Base-by-base conservation (phyloP, 2,797 vertebrate species). In the Liparis tanakae region DNA sequence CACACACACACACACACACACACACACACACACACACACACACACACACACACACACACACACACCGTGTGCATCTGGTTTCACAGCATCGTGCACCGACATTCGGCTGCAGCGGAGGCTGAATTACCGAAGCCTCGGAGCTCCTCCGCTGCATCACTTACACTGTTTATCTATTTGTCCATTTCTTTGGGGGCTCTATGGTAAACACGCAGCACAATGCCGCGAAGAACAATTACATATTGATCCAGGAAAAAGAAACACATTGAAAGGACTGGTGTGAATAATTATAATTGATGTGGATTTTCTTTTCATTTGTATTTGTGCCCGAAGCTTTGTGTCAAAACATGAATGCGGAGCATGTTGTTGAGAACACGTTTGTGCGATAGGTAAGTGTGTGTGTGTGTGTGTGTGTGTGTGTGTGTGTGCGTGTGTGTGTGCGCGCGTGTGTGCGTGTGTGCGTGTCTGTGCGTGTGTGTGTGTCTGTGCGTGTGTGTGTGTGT, bases 181-280 rank as follows among this genome's bases (percentile, higher is more conserved):
- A 81, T 81, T 88, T 91, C 82, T 87, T 80, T 46, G 46, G 76
- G 74, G 66, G 63, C 8, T 89, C 82, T 60, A 68, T 56, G 76
- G 64, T 18, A 36, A 53, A 80, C 58, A 66, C 74, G 36, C 70
- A 43, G 33, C 73, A 43, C 71, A 60, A 57, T 30, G 70, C 67
- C 59, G 56, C 12, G 66, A 80, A 84, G 80, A 10, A 34, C 54
- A 39, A 92, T 90, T 65, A 91, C 91, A 92, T 79, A 91, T 86
- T 84, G 75, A 93, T 89, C 80, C 73, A 59, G 61, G 70, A 73
- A 82, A 83, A 73, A 82, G 25, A 59, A 79, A 79, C 76, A 72
- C 80, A 80, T 75, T 64, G 44, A 55, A 48, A 66, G 67, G 59
- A 57, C 53, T 17, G 53, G 3, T 15, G 58, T 84, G 69, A 89